Base-by-base conservation (phyloP, 2,113 vertebrate species). In the Tychaedon coryphoeus region DNA sequence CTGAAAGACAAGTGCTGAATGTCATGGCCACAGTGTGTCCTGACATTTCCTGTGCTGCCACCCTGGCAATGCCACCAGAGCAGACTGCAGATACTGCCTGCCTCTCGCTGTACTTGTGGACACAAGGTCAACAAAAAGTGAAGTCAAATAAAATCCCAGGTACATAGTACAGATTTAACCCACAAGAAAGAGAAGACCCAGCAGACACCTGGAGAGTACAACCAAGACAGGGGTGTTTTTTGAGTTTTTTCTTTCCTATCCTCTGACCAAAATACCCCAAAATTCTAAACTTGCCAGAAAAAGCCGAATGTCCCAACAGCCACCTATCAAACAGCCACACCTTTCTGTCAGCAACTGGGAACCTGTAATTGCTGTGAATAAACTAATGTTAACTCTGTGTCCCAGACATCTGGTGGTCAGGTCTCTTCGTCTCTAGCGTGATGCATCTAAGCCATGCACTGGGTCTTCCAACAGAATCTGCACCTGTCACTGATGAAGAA, bases 111-210 rank as follows among this genome's bases (percentile, higher is more conserved):
- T 14, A 61, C 28, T 42, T 64, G 36, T 16, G 6, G 58, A 50
- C 40, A 70, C 19, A 33, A 14, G 19, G 16, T 28, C 67, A 95
- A 25, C n/a, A 77, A 70, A 40, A 60, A 57, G 4, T 2, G 42
- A 93, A 86, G 7, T n/a, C 33, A 75, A 94, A 67, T 38, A 60
- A 94, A 88, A 88, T 47, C 57, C 38, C 24, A 65, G 33, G 26
- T 3, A 23, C 15, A 5, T 12, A 26, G 42, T 29, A 43, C 77
- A 72, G 67, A 69, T 76, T 47, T 86, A 48, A 58, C 10, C 12
- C 62, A 50, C 15, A 56, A 47, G 14, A 51, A 23, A 48, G 5
- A 71, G 18, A 34, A 94, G n/a, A 61, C 23, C 25, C n/a, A 69
- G n/a, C 17, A 86, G 40, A 47, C 33, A 75, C 17, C 26, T 53